Base-by-base conservation (phyloP, 2,113 vertebrate species). In the Alethe diademata region DNA sequence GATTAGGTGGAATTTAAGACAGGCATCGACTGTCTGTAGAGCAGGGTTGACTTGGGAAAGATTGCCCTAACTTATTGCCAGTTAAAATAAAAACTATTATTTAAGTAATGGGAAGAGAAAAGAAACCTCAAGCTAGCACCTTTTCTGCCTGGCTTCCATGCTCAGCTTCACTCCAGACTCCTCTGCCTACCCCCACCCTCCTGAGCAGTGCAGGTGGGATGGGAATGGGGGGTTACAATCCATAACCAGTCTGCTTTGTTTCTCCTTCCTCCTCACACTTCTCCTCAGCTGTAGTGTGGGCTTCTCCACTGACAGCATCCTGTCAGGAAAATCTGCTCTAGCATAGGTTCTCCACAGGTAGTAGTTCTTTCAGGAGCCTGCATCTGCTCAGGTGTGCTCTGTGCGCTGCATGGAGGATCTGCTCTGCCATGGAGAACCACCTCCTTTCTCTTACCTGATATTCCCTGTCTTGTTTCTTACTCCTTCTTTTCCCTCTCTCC, bases 321-420 rank as follows among this genome's bases (percentile, higher is more conserved):
- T 76, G 23, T 80, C 43, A 86, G 54, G 20, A 86, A 95, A 89
- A 94, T 96, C 75, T 96, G 67, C 47, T 57, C 13, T 36, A 62
- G 45, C 57, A 12, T 12, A 69, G 31, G 22, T 48, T 95, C 86
- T 88, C 89, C 42, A 53, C 67, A 73, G 83, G 86, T 96, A 79
- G 45, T 45, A 61, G 36, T 73, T 94, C 23, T 60, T 91, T 88
- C 60, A 71, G 51, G 73, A 95, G 62, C 24, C 76, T 65, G 83
- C 91, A 93, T 96, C 93, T 95, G 93, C 54, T 88, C 28, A 70
- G 47, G 8, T 89, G 50, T 70, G 35, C 54, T 89, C 42, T 26
- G 51, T 8, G 11, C 58, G 48, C 66, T 75, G 43, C 58, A 51
- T n/a, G n/a, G 57, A 92, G 28, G 53, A 61, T 86, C 45, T 88